A percentile compares a stretch with the other conserved stretches of the same genome.
phyloP scores from a whole-genome alignment of 2,888 invertebrate genomes.

The Axea sp. region DNA sequence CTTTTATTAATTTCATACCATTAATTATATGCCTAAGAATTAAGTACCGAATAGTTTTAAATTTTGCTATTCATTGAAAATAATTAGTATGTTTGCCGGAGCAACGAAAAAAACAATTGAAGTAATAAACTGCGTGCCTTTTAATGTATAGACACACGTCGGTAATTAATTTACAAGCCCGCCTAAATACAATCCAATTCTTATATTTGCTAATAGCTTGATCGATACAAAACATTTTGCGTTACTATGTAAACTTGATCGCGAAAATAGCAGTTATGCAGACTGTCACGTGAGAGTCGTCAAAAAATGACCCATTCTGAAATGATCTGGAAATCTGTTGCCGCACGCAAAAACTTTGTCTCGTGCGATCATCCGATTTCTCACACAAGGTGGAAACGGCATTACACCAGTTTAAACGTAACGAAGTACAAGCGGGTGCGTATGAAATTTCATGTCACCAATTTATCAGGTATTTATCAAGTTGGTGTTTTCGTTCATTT shows the following conservation, averaged over 20 bases:
- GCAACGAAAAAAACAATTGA: too few relatives aligned
- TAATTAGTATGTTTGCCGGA: too few relatives aligned
- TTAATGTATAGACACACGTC: too few relatives aligned
- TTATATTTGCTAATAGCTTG: conserved; percentile 10
- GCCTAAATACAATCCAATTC: too few relatives aligned
- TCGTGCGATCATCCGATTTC: not conserved
- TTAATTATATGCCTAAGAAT: too few relatives aligned
- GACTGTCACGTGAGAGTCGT: not conserved
- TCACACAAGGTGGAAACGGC: not conserved
- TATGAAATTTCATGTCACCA: conserved; percentile 37
- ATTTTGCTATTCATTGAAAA: too few relatives aligned
- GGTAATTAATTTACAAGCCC: too few relatives aligned
- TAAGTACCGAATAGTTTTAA: too few relatives aligned
- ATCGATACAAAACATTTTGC: conserved; percentile 15
- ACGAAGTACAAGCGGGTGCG: conserved; percentile 16
- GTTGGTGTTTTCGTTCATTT: conserved; percentile 30
- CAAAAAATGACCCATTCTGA: too few relatives aligned
- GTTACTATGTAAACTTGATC: not conserved
- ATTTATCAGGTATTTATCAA: conserved; percentile 57
- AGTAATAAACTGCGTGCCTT: too few relatives aligned
- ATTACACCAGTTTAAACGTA: conserved; percentile 10
- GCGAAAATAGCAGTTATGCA: not conserved
- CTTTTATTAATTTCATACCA: too few relatives aligned
- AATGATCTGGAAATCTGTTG: too few relatives aligned
- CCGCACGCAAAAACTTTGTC: not conserved